Evolutionary conservation across 2,888 invertebrate species (phyloP).

Genomic region (Heliconius ismenius): DNA sequence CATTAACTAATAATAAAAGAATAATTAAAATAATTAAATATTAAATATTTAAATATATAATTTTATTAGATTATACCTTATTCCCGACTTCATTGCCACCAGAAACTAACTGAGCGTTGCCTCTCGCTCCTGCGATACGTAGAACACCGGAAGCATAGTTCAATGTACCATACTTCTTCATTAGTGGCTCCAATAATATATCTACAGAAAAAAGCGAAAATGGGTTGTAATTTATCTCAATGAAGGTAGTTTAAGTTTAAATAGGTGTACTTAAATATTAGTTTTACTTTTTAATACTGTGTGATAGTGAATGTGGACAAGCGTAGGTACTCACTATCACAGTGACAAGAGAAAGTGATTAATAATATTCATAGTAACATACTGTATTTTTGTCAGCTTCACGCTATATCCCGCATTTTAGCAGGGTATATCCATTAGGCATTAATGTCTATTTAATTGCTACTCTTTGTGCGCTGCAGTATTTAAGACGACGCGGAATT

Average conservation of each 20-base stretch:
- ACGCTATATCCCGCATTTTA: too few relatives aligned
- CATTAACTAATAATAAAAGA: too few relatives aligned
- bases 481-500: too few relatives aligned
- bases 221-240: too few relatives aligned
- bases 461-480: too few relatives aligned
- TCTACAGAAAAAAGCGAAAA: constrained; percentile 25
- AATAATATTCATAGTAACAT: background rate
- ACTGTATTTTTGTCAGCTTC: background rate
- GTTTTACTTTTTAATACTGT: background rate
- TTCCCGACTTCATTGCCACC: constrained; percentile 61
- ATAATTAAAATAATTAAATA: too few relatives aligned
- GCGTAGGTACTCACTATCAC: background rate
- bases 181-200: constrained; percentile 70
- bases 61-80: constrained; percentile 50
- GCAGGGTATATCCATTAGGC: too few relatives aligned
- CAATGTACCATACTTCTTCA: constrained; percentile 77
- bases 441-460: too few relatives aligned
- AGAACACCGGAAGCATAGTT: constrained; percentile 83
- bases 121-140: constrained; percentile 83
- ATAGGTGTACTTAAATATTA: too few relatives aligned
- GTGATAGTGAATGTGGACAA: background rate
- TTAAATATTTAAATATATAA: too few relatives aligned
- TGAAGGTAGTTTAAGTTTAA: too few relatives aligned
- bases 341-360: background rate
- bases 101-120: constrained; percentile 71